Base-by-base conservation (phyloP, 2,888 invertebrate genomes). In the Girardia tigrina region DNA sequence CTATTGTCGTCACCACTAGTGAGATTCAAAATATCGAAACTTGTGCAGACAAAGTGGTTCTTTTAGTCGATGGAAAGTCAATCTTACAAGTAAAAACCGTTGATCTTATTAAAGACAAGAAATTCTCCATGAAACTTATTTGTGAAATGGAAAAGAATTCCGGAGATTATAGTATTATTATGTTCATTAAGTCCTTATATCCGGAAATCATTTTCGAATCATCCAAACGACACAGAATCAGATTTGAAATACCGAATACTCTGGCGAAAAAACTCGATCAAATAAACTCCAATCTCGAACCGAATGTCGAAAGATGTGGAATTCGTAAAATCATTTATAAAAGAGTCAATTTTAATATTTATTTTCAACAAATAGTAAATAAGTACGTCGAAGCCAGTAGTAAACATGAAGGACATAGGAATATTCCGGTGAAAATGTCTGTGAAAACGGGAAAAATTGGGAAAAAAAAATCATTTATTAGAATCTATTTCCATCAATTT, bases 141-240 rank as follows among this genome's bases (percentile, higher is more conserved):
- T 56, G 56, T 23, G n/a, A 8, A 20, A 56, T 56, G 56, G 56
- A 56, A 20, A 56, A 56, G 23, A 16, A 56, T n/a, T n/a, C n/a
- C n/a, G 56, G 56, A 4, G 56, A 56, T 4, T 56, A 56, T 56
- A 56, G 56, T 56, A 56, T 56, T 20, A 56, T 56, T 56, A 56
- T 56, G 56, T 23, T 20, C n/a, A 56, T 56, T n/a, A 56, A 56
- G 23, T 56, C 56, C n/a, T 2, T 56, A 16, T 56, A 56, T 56
- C 56, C 56, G 2, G n/a, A 56, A 20, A 56, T 56, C 56, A 56
- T 56, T n/a, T 56, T 20, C n/a, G 4, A 8, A 23, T 56, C 23
- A 20, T 12, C 56, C n/a, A 16, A 6, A 4, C 20, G 23, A 6
- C 8, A 56, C 2, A 2, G 6, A 4, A 56, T 56, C 23, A n/a